These are phyloP conservation scores for Rhombomys opimus DNA, from an alignment of 2,113 vertebrate genomes.

Conservation along the genomic window DNA sequence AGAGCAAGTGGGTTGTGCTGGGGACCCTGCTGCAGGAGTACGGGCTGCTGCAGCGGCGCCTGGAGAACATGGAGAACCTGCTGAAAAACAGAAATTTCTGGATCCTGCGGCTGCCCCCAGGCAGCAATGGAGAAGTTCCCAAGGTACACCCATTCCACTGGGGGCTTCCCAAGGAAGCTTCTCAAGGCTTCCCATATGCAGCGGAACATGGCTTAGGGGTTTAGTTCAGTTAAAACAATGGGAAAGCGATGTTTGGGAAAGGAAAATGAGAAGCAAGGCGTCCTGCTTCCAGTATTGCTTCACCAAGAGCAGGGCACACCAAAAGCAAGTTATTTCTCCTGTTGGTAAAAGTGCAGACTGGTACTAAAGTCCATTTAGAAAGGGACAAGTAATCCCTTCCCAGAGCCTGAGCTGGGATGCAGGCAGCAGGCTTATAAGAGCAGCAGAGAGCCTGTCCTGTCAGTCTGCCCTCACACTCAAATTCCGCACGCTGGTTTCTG, in stretches of 20 bases:
- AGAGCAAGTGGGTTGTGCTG: conserved; percentile 85
- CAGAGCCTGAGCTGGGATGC: neutral
- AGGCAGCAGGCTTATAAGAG: neutral
- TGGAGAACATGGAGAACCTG: conserved; percentile 87
- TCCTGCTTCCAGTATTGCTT: neutral
- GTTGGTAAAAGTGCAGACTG: neutral
- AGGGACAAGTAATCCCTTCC: too few species aligned
- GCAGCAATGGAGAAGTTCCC: conserved; percentile 80
- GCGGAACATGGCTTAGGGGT: neutral
- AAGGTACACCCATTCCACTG: conserved; percentile 73
- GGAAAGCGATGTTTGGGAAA: neutral
- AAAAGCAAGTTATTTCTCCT: neutral
- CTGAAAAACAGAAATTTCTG: conserved; percentile 89
- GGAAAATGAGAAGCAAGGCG: neutral
- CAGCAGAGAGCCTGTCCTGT: neutral
- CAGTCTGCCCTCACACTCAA: neutral
- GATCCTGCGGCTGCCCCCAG: conserved; percentile 83
- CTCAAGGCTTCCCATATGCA: neutral
- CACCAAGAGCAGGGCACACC: neutral
- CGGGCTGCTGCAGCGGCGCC: conserved; percentile 83
- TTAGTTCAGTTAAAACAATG: neutral
- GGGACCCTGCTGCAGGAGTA: conserved; percentile 85
- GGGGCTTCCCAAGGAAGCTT: neutral
- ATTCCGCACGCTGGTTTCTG: neutral
- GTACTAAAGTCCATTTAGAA: neutral